Conservation (phyloP, 2,113 vertebrate genomes). For the Pluvianellus socialis region DNA sequence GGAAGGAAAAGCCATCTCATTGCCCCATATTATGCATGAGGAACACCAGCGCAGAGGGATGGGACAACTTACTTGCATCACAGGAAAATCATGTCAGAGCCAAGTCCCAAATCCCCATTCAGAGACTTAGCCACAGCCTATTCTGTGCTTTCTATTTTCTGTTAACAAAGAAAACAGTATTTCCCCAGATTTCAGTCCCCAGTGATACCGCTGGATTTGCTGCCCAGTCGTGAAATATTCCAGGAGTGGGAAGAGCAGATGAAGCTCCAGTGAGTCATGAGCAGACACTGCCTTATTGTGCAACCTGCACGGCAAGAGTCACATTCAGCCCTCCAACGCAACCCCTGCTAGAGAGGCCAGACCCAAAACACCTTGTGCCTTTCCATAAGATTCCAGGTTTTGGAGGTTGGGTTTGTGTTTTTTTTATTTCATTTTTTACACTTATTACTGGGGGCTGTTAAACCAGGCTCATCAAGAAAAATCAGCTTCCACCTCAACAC, state of each 20-base stretch:
- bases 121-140: background rate
- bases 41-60: background rate
- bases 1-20: background rate
- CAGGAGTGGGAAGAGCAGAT: constrained; percentile 25
- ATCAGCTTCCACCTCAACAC: background rate
- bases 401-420: background rate
- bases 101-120: constrained; percentile 7
- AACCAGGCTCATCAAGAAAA: background rate
- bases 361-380: background rate
- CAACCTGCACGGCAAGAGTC: background rate
- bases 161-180: constrained; percentile 39
- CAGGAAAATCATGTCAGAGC: background rate
- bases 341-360: background rate
- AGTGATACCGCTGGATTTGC: background rate
- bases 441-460: background rate
- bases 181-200: background rate
- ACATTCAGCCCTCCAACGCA: background rate
- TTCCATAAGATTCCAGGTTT: background rate
- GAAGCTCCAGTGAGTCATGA: constrained; percentile 13
- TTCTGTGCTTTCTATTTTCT: constrained; percentile 4
- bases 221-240: background rate
- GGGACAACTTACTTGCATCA: background rate
- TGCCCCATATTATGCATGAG: background rate
- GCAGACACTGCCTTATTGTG: constrained; percentile 26
- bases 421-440: background rate